Conservation (phyloP, 2,797 vertebrate genomes). For the Cyprinodon diabolis region DNA sequence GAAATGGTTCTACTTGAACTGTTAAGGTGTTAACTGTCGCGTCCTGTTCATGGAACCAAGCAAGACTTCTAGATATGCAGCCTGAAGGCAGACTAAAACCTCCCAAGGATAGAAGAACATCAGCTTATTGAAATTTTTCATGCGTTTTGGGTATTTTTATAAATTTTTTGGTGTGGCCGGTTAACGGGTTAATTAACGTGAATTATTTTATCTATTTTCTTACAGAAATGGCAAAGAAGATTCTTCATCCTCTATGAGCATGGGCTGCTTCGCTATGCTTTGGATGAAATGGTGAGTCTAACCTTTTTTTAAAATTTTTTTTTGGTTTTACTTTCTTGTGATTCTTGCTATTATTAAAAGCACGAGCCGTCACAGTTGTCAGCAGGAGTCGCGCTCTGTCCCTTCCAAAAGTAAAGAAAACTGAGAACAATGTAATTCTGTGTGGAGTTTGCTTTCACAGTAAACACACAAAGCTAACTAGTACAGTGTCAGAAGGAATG, state of each 20-base stretch:
- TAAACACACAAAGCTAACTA: slow-evolving; percentile 30
- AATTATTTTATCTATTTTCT: slow-evolving; percentile 8
- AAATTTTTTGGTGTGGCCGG: too few relatives aligned
- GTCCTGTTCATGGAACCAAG: background rate
- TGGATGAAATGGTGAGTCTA: slow-evolving; percentile 96
- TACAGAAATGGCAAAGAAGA: slow-evolving; percentile 97
- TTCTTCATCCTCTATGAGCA: slow-evolving; percentile 99
- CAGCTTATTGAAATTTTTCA: too few relatives aligned
- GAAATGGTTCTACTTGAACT: too few relatives aligned
- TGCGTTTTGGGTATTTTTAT: too few relatives aligned
- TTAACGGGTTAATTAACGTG: background rate
- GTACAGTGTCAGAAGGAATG: slow-evolving; percentile 45
- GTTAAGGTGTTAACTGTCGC: background rate
- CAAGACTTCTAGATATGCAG: background rate
- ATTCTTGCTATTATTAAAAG: background rate
- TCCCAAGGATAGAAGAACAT: too few relatives aligned
- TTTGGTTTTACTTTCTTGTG: background rate
- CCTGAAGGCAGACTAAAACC: background rate
- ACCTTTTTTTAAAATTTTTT: background rate
- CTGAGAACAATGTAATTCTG: background rate
- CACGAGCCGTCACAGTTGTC: background rate
- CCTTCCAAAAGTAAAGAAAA: background rate
- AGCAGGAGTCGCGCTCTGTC: background rate
- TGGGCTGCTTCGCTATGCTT: slow-evolving; percentile 92
- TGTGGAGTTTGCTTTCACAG: background rate